Evolutionary conservation across 2,888 invertebrate species (phyloP).

Genomic region (Lathronympha strigana): DNA sequence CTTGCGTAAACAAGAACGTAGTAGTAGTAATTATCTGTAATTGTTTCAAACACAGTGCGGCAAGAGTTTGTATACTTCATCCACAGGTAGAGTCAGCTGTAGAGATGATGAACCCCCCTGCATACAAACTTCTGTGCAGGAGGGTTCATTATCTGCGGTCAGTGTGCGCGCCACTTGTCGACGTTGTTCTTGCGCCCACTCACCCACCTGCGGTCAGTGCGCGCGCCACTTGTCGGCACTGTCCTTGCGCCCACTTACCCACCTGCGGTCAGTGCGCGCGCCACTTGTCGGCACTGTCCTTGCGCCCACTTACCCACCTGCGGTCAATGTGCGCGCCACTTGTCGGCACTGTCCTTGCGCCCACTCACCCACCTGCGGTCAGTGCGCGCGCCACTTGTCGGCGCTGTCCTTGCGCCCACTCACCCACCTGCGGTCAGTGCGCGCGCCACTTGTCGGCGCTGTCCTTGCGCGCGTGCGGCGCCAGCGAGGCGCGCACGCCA

Average conservation of each 20-base stretch:
- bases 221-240: conserved; percentile 92
- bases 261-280: conserved; percentile 47
- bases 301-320: too few relatives aligned
- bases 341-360: conserved; percentile 67
- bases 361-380: too few relatives aligned
- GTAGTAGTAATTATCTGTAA: too few relatives aligned
- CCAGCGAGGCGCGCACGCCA: conserved; percentile 95
- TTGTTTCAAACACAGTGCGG: too few relatives aligned
- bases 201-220: conserved; percentile 94
- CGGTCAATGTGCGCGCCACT: conserved; percentile 63
- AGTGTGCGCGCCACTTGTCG: conserved; percentile 70
- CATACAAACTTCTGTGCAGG: too few relatives aligned
- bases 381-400: conserved; percentile 94
- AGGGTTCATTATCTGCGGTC: too few relatives aligned
- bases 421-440: background rate
- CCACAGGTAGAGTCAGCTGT: too few relatives aligned
- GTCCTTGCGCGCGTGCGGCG: conserved; percentile 79
- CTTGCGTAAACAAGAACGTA: too few relatives aligned
- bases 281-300: conserved; percentile 75
- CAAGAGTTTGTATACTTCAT: too few relatives aligned
- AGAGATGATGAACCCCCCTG: too few relatives aligned
- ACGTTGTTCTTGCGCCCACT: conserved; percentile 76
- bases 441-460: conserved; percentile 74
- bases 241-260: conserved; percentile 92
- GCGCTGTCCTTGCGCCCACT: conserved; percentile 92